Evolutionary conservation across 2,113 vertebrate species (phyloP), one percentile per base, ranked within the genome.

Genomic region (Dicaeum eximium): DNA sequence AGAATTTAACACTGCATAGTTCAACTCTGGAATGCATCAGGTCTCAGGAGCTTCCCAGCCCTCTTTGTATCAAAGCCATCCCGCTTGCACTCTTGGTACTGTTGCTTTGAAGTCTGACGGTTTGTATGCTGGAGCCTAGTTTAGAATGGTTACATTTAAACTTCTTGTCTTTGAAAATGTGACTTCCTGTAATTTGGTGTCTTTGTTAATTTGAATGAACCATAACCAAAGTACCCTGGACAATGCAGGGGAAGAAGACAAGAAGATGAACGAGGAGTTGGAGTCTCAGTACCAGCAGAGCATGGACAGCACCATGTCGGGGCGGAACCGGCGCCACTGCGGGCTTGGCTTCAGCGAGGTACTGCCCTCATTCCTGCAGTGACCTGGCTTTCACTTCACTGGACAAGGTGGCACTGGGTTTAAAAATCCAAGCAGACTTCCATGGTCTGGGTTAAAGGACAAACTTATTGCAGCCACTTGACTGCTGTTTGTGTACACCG

Each of bases 271-370:
- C 60, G 98, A 98, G 81, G 98, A 99, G 79, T 94, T 99, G 90
- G 99, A 99, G 97, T 98, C 98, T 84, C 99, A 99, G 90, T 99
- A 98, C 96, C 99, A 99, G 57, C 99, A 99, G 92, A 98, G 99
- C 94, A 98, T 99, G 98, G 99, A 99, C 62, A 99, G 99, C 90
- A 99, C 99, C 48, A 96, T 99, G 95, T 99, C 99, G 0, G 99
- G 99, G 61, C 97, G 99, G 80, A 99, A 99, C 94, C 98, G 98
- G 78, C 98, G 99, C 93, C 99, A 99, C 80, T 99, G 99, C 21
- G 99, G 99, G 57, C 98, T 99, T 50, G 99, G 99, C 17, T 99
- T 99, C 97, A 99, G 98, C 77, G 99, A 99, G 99, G 99, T 99
- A 98, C 62, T 69, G 67, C 80, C 44, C 75, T 77, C 72, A 50